These are phyloP conservation scores for Vulpes ferrilata DNA, from an alignment of 2,113 vertebrate genomes.

Conservation along the genomic window DNA sequence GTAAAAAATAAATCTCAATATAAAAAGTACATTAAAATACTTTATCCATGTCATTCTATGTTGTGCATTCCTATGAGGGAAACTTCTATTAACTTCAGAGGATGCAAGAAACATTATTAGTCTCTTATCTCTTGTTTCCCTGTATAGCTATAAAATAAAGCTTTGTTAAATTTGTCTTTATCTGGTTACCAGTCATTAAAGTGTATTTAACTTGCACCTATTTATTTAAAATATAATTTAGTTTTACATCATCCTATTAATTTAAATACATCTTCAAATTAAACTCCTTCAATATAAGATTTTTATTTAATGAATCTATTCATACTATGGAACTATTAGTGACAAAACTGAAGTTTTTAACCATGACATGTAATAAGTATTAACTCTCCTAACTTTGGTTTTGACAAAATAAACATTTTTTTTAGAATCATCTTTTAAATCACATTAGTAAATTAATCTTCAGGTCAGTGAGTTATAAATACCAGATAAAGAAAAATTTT, in stretches of 20 bases:
- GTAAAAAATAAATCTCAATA: background rate
- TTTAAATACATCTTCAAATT: background rate
- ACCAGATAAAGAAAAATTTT: background rate
- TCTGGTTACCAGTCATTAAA: background rate
- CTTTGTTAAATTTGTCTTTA: background rate
- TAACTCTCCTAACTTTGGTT: background rate
- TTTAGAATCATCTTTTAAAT: background rate
- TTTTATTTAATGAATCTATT: slow-evolving; percentile 16
- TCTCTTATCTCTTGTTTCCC: background rate
- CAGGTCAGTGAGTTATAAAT: background rate
- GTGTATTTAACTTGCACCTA: background rate
- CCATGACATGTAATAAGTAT: background rate
- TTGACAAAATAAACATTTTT: background rate
- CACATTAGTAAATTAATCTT: background rate
- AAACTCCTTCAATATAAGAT: background rate
- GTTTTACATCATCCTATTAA: background rate
- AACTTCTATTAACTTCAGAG: background rate
- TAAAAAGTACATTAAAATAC: background rate
- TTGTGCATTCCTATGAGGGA: background rate
- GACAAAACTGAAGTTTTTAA: background rate
- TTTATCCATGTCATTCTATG: background rate
- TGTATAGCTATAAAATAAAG: background rate
- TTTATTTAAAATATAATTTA: background rate
- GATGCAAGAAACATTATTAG: background rate
- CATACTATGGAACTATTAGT: background rate